phyloP scores from a whole-genome alignment of 2,113 vertebrate genomes.

The Holacanthus passer region DNA sequence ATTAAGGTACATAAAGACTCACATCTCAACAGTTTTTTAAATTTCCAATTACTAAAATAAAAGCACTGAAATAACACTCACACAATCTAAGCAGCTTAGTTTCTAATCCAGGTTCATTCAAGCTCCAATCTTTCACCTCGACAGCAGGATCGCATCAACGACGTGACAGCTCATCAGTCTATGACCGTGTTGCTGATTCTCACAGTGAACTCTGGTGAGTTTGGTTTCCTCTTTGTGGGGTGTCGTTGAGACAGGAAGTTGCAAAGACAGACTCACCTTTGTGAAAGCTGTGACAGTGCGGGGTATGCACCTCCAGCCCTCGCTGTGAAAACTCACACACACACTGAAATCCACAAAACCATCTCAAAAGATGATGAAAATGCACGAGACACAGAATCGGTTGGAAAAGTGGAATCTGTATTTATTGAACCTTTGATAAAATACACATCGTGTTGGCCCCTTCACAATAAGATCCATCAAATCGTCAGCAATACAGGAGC shows the following conservation, averaged over 20 bases:
- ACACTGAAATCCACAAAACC: conserved; percentile 13
- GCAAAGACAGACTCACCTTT: not conserved
- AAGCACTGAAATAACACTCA: not conserved
- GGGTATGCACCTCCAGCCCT: conserved; percentile 39
- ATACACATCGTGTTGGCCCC: conserved; percentile 69
- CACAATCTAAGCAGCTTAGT: not conserved
- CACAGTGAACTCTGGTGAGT: conserved; percentile 8
- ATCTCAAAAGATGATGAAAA: conserved; percentile 3
- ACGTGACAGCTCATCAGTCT: conserved; percentile 7
- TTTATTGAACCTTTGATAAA: conserved; percentile 80
- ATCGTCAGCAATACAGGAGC: not conserved
- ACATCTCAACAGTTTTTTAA: not conserved
- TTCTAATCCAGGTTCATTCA: conserved; percentile 4
- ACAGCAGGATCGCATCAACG: not conserved
- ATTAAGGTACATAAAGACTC: not conserved
- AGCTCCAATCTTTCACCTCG: not conserved
- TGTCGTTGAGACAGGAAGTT: conserved; percentile 72
- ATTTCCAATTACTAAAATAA: not conserved
- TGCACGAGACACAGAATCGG: conserved; percentile 8
- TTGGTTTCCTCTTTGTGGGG: conserved; percentile 70
- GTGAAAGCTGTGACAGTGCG: not conserved
- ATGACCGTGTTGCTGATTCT: conserved; percentile 1
- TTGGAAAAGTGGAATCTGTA: conserved; percentile 79
- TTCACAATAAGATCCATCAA: conserved; percentile 55
- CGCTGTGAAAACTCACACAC: conserved; percentile 11